Evolutionary conservation across 2,888 invertebrate species (phyloP), one percentile per base, ranked within the genome.

Genomic region (Lypha dubia): DNA sequence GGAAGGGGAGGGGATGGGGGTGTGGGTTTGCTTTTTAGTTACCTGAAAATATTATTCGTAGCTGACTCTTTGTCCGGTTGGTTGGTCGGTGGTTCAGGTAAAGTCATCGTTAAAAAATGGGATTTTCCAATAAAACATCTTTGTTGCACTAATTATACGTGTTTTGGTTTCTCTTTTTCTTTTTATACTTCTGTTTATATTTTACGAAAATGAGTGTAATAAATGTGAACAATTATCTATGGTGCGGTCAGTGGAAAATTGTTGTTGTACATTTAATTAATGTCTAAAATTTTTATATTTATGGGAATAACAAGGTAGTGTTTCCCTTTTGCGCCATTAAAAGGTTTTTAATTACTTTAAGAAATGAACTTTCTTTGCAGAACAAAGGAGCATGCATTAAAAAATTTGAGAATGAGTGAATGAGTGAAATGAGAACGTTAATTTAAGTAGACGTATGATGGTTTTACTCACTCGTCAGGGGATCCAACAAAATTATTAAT

Each of bases 201-300:
- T n/a, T 35, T 32, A 32, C 56, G 60, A 76, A 56, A 73, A 46
- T 73, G 56, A 63, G n/a, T 63, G 73, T 84, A 84, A 84, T 81
- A 81, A 84, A 84, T 84, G 81, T 63, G 60, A 51, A 81, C 84
- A 84, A 84, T 84, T 81, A n/a, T n/a, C n/a, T n/a, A 84, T 77
- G 73, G 77, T 84, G 84, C 68, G 84, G 81, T 79, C 81, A 84
- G 73, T 79, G 81, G 77, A 79, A 84, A 84, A 77, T 73, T 79
- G 49, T 83, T 79, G 41, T 41, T 84, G 32, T 56, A 79, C 77
- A 81, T 81, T 84, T 84, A 84, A 84, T 84, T 84, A 84, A 84
- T 81, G 77, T 81, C 81, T 53, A 79, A 84, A 84, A 77, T 63
- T 74, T 60, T 74, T 77, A 75, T 81, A 70, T 74, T 84, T 81